Percentiles rank a stretch among this genome's conserved stretches.
These are phyloP conservation scores for Monopterus albus DNA, from an alignment of 2,113 vertebrate genomes.

Conservation along the genomic window DNA sequence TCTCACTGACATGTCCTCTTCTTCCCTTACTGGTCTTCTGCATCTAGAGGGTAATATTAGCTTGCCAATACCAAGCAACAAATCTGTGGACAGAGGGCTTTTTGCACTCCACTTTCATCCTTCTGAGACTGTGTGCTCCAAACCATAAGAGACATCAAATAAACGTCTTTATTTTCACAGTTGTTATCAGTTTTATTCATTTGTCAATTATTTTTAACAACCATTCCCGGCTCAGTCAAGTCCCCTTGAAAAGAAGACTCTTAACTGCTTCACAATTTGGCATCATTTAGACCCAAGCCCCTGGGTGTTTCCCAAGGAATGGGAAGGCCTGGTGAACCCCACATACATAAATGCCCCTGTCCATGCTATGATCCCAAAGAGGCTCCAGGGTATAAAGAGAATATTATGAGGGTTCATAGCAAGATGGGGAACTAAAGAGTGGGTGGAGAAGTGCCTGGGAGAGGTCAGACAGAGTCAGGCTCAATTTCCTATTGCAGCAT, in stretches of 20 bases:
- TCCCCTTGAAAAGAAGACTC: no score
- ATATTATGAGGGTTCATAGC: no score
- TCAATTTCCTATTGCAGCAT: constrained; percentile 34
- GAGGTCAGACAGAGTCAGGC: constrained; percentile 33
- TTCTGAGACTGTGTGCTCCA: no score
- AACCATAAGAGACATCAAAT: neutral
- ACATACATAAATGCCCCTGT: constrained; percentile 73
- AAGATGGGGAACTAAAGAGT: constrained; percentile 6
- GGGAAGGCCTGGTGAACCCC: constrained; percentile 21
- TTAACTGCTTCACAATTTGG: neutral
- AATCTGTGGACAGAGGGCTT: neutral
- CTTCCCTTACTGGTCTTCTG: constrained; percentile 11
- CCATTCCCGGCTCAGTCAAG: neutral
- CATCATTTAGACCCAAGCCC: constrained; percentile 10
- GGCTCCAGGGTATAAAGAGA: no score
- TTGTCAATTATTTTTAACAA: neutral
- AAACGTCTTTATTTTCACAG: neutral
- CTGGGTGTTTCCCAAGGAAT: constrained; percentile 62
- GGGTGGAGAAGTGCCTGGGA: no score
- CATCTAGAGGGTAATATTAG: neutral
- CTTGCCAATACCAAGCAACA: neutral
- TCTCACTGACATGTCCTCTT: constrained; percentile 21
- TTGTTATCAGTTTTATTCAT: neutral
- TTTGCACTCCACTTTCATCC: neutral
- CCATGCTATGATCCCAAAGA: constrained; percentile 34